A percentile compares a stretch with the other conserved stretches of the same genome.
Evolutionary conservation across 2,797 vertebrate species (phyloP).

Genomic region (Lepus townsendii): DNA sequence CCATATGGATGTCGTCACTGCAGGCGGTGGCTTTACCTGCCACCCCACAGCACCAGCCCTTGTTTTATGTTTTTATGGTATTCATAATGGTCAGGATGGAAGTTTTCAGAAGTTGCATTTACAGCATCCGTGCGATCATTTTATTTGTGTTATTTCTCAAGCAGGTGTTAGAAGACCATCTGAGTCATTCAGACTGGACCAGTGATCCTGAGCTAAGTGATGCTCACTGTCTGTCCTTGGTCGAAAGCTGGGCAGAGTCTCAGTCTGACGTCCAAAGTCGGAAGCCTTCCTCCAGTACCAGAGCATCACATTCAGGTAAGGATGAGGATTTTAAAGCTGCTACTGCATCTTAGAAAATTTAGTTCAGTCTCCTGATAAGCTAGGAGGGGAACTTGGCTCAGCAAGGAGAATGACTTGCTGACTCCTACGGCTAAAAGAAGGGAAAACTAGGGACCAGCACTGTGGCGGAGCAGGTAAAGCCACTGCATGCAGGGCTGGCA

Average conservation of each 20-base stretch:
- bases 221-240: constrained; percentile 60
- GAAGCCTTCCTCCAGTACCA: constrained; percentile 76
- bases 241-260: constrained; percentile 85
- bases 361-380: not conserved
- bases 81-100: not conserved
- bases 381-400: not conserved
- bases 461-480: too few relatives aligned
- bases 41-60: too few relatives aligned
- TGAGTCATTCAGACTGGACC: constrained; percentile 79
- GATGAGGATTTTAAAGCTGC: not conserved
- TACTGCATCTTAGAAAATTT: not conserved
- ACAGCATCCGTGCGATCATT: not conserved
- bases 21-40: too few relatives aligned
- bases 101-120: not conserved
- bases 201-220: constrained; percentile 86
- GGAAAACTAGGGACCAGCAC: too few relatives aligned
- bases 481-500: too few relatives aligned
- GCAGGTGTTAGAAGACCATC: constrained; percentile 79
- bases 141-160: constrained; percentile 53
- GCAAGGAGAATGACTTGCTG: not conserved
- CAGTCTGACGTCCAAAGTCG: constrained; percentile 75
- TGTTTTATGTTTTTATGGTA: not conserved
- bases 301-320: constrained; percentile 85
- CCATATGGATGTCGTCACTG: too few relatives aligned
- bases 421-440: not conserved